Evolutionary conservation across 2,113 vertebrate genomes (phyloP).

Genomic region (Ornithorhynchus anatinus): DNA sequence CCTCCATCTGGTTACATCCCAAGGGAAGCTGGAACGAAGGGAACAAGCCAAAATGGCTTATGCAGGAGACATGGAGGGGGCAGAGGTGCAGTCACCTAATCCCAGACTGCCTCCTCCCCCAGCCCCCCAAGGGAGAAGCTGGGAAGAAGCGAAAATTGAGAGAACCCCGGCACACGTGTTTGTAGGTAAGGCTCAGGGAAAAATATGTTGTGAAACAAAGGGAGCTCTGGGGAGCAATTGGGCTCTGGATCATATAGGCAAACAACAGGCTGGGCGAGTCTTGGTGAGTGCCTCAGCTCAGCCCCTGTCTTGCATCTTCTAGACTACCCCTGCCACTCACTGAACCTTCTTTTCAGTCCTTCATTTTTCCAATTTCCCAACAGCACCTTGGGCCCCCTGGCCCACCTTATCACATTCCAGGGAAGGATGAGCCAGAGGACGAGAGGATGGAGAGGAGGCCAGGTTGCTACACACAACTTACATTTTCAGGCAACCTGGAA

Average conservation of each 20-base stretch:
- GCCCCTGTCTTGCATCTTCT: too few species aligned
- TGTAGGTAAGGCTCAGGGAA: constrained; percentile 28
- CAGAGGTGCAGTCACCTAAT: not conserved
- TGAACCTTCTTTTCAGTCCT: too few species aligned
- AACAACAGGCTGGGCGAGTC: constrained; percentile 22
- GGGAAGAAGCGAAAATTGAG: not conserved
- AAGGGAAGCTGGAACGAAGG: not conserved
- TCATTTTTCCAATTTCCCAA: too few species aligned
- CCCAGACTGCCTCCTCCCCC: not conserved
- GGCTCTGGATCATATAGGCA: constrained; percentile 2
- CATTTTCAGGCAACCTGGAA: too few species aligned
- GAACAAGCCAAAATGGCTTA: not conserved
- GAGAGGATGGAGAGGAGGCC: too few species aligned
- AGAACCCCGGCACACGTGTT: not conserved
- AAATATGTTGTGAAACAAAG: constrained; percentile 40
- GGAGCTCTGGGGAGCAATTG: constrained; percentile 23
- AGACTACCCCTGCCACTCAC: too few species aligned
- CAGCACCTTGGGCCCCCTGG: too few species aligned
- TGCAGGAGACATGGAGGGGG: too few species aligned
- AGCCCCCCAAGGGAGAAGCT: not conserved
- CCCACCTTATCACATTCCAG: too few species aligned
- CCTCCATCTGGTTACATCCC: not conserved
- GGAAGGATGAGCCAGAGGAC: too few species aligned
- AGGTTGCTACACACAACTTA: too few species aligned
- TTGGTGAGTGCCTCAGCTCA: rapidly evolving